Percentiles rank a stretch among this genome's conserved stretches.
phyloP scores from a whole-genome alignment of 2,888 invertebrate genomes.

The Torymus texanus region DNA sequence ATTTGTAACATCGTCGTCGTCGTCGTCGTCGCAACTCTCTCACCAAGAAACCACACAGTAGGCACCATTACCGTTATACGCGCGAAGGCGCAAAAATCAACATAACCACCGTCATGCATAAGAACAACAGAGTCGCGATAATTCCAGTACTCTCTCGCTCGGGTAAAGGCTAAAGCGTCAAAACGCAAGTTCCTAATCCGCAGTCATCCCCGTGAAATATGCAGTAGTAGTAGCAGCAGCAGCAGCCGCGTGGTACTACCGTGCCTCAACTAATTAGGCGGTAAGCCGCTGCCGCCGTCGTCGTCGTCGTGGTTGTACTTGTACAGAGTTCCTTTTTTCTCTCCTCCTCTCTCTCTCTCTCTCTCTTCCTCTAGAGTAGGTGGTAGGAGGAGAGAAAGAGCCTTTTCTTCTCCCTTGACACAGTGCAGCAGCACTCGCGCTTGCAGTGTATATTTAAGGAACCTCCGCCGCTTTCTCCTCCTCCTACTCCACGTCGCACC shows the following conservation, averaged over 20 bases:
- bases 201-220: conserved; percentile 31
- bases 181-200: too few species aligned
- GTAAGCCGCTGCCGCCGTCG: conserved; percentile 6
- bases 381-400: too few species aligned
- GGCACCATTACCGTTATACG: conserved; percentile 13
- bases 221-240: conserved; percentile 25
- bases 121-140: too few species aligned
- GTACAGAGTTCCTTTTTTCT: not conserved
- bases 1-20: not conserved
- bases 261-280: conserved; percentile 29
- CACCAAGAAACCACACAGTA: not conserved
- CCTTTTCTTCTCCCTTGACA: not conserved
- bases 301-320: not conserved
- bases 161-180: too few species aligned
- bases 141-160: too few species aligned
- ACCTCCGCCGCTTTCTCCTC: too few species aligned
- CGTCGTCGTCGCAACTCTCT: conserved; percentile 10
- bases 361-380: not conserved
- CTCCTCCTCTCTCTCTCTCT: not conserved
- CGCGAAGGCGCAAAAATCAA: too few species aligned
- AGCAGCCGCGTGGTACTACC: too few species aligned
- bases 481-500: not conserved
- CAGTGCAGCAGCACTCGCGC: not conserved
- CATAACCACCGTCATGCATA: too few species aligned
- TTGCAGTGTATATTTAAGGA: conserved; percentile 32